A percentile compares a stretch with the other conserved stretches of the same genome.
Evolutionary conservation across 2,797 vertebrate genomes (phyloP).

Genomic region (Urophycis tenuis): DNA sequence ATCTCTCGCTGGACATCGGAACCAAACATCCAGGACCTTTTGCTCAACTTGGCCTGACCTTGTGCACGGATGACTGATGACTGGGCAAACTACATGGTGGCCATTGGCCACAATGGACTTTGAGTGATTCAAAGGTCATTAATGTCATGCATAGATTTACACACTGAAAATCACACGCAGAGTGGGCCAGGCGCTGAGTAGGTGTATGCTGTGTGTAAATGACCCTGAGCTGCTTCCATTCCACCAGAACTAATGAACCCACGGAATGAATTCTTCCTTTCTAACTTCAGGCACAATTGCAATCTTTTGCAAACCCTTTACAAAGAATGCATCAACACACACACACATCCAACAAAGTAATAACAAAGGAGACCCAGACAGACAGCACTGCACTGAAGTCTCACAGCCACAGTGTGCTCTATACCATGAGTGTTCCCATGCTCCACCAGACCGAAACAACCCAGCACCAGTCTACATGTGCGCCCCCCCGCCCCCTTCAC

Average conservation of each 20-base stretch:
- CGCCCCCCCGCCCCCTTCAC: not conserved
- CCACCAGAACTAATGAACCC: not conserved
- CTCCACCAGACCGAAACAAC: not conserved
- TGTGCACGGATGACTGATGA: conserved; percentile 23
- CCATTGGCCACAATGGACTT: not conserved
- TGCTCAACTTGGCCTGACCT: conserved; percentile 50
- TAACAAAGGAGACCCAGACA: not conserved
- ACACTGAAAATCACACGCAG: too few relatives aligned
- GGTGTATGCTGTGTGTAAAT: not conserved
- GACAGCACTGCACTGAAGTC: not conserved
- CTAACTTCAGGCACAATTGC: not conserved
- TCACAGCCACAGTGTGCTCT: not conserved
- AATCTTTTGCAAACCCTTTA: not conserved
- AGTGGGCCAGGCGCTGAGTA: not conserved
- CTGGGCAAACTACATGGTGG: not conserved
- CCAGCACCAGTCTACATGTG: not conserved
- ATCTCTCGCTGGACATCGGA: conserved; percentile 38
- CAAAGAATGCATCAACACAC: too few relatives aligned
- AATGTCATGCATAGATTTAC: not conserved
- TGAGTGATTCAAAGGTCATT: not conserved
- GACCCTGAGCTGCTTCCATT: not conserved
- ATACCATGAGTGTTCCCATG: not conserved
- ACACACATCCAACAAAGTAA: not conserved
- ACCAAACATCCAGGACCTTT: conserved; percentile 56
- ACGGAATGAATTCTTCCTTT: not conserved